These are phyloP conservation scores for Cenopis cana DNA, from an alignment of 2,888 invertebrate species.

Conservation along the genomic window DNA sequence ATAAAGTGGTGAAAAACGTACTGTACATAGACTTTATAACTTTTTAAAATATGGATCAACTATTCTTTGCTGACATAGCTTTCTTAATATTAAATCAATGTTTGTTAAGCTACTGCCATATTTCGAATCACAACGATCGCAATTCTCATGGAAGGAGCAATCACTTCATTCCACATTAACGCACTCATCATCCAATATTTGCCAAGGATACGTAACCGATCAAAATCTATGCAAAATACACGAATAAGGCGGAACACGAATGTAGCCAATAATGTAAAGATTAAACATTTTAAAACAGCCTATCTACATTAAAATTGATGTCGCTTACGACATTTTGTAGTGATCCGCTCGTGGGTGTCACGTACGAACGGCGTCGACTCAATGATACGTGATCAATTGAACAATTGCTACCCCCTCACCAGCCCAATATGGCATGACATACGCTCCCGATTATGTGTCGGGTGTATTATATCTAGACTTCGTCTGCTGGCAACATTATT, in stretches of 20 bases:
- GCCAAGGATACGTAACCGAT: slow-evolving; percentile 37
- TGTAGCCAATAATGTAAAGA: slow-evolving; percentile 42
- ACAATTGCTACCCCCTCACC: slow-evolving; percentile 56
- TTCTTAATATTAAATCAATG: neutral
- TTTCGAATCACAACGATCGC: neutral
- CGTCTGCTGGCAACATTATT: neutral
- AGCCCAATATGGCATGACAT: slow-evolving; percentile 28
- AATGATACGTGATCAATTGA: slow-evolving; percentile 66
- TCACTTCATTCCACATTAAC: slow-evolving; percentile 35
- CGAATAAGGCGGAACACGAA: slow-evolving; percentile 32
- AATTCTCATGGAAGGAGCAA: slow-evolving; percentile 22
- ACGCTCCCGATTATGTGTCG: slow-evolving; percentile 33
- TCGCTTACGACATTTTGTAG: neutral
- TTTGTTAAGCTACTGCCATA: neutral
- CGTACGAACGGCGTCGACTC: slow-evolving; percentile 49
- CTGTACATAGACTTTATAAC: too few species aligned
- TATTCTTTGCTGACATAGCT: neutral
- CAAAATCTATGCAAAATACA: slow-evolving; percentile 43
- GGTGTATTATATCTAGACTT: slow-evolving; percentile 33
- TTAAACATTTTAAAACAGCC: slow-evolving; percentile 2
- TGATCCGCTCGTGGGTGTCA: slow-evolving; percentile 27
- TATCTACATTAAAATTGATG: neutral
- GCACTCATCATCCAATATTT: slow-evolving; percentile 43
- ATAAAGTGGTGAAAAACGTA: too few species aligned
- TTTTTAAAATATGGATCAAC: neutral